Evolutionary conservation across 2,113 vertebrate species (phyloP).

Genomic region (Engraulis encrasicolus): DNA sequence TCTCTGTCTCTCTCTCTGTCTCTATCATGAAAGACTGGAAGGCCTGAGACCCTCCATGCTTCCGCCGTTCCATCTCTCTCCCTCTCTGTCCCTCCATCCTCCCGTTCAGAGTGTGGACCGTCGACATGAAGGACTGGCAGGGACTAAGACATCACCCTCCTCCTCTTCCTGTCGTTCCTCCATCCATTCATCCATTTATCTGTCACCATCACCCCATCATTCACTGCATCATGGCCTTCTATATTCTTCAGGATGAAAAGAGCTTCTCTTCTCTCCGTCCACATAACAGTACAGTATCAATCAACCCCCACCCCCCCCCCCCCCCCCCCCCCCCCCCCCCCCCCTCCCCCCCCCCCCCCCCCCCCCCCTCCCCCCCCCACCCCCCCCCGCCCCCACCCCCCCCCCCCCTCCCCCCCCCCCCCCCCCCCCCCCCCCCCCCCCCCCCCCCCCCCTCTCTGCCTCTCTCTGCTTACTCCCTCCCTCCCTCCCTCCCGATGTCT

Average conservation of each 20-base stretch:
- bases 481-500: neutral
- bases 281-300: too few species aligned
- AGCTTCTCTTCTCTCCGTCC: too few species aligned
- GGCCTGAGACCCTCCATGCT: neutral
- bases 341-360: conserved; percentile 28
- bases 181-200: too few species aligned
- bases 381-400: conserved; percentile 10
- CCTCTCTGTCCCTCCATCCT: neutral
- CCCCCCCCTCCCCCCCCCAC: conserved; percentile 35
- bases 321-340: conserved; percentile 53
- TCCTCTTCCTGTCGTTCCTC: conserved; percentile 7
- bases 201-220: too few species aligned
- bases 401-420: neutral
- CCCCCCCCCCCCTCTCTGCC: neutral
- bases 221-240: too few species aligned
- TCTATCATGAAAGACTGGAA: neutral
- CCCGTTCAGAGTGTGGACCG: too few species aligned
- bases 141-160: too few species aligned
- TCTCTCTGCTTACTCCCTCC: neutral
- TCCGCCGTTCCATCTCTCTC: neutral
- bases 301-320: conserved; percentile 15
- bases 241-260: too few species aligned
- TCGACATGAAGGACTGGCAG: too few species aligned
- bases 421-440: neutral
- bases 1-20: conserved; percentile 41